Base-by-base conservation (phyloP, 2,888 invertebrate species). In the Sphaeridia pumilis region DNA sequence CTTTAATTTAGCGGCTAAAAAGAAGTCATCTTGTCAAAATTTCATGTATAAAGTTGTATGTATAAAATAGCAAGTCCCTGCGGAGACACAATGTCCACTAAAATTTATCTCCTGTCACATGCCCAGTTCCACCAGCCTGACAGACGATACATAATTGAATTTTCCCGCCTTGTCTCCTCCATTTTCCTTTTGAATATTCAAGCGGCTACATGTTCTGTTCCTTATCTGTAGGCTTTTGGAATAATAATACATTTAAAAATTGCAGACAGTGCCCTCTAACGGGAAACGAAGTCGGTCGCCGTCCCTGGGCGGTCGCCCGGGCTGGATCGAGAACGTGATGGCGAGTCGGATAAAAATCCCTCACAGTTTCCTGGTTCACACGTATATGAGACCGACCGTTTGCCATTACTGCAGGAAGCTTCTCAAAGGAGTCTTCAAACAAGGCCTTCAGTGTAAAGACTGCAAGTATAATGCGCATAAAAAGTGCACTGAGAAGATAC, bases 361-460 rank as follows among this genome's bases (percentile, higher is more conserved):
- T 31, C 97, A 97, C 74, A 95, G 95, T 4, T 95, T 95, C 74
- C 86, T 90, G 68, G 80, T 97, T 60, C 97, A 97, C 75, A 85
- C 88, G 50, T 98, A 98, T 75, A 94, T 92, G 44, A 78, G 90
- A 46, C 98, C 95, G 50, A 98, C 97, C 0, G 85, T 97, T 21
- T 98, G 98, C 70, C 87, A 93, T 66, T 79, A 83, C 71, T 98
- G 97, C 76, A 90, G 92, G 74, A 92, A 92, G 74, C 78, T 98
- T 66, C 78, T 98, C 59, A 85, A 87, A 63, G 97, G 97, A 0
- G 75, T 97, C 46, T 93, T 95, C 74, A 89, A 88, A 70, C 95
- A 97, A 74, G 97, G 97, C 53, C 74, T 93, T 65, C 97, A 97
- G 72, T 98, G 98, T 73, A 84, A 86, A 72, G 97, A 95, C 76